A percentile compares a stretch with the other conserved stretches of the same genome.
phyloP scores from a whole-genome alignment of 2,888 invertebrate species.

The Cyaniris semiargus region DNA sequence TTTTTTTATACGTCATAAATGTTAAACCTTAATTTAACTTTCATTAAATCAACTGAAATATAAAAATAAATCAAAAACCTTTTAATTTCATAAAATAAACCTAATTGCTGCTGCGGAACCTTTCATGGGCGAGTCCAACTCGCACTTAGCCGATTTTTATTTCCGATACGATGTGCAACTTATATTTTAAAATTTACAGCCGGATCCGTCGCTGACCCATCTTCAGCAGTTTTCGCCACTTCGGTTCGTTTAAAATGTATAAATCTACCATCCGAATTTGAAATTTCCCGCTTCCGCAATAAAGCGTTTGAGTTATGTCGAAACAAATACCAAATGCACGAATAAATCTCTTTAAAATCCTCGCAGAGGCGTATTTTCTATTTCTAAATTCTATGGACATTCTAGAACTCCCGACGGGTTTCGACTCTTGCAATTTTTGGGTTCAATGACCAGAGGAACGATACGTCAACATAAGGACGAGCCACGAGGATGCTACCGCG shows the following conservation, averaged over 20 bases:
- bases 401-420: neutral
- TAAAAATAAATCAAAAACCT: too few relatives aligned
- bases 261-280: slow-evolving; percentile 6
- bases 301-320: slow-evolving; percentile 26
- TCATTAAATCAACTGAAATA: too few relatives aligned
- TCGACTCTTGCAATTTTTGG: neutral
- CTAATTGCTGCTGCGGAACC: too few relatives aligned
- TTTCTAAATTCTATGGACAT: neutral
- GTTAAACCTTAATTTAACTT: too few relatives aligned
- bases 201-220: slow-evolving; percentile 1
- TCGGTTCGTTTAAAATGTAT: slow-evolving; percentile 23
- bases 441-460: neutral
- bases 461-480: neutral
- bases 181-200: slow-evolving; percentile 24
- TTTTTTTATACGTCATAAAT: too few relatives aligned
- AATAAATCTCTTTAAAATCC: slow-evolving; percentile 8
- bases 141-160: too few relatives aligned
- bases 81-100: too few relatives aligned
- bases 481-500: neutral
- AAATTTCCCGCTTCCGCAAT: slow-evolving; percentile 3
- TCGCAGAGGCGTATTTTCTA: neutral
- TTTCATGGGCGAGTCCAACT: too few relatives aligned
- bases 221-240: neutral
- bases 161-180: neutral
- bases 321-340: slow-evolving; percentile 16